These are phyloP conservation scores for Nephrotoma guestfalica DNA, from an alignment of 2,888 invertebrate species.

Conservation along the genomic window DNA sequence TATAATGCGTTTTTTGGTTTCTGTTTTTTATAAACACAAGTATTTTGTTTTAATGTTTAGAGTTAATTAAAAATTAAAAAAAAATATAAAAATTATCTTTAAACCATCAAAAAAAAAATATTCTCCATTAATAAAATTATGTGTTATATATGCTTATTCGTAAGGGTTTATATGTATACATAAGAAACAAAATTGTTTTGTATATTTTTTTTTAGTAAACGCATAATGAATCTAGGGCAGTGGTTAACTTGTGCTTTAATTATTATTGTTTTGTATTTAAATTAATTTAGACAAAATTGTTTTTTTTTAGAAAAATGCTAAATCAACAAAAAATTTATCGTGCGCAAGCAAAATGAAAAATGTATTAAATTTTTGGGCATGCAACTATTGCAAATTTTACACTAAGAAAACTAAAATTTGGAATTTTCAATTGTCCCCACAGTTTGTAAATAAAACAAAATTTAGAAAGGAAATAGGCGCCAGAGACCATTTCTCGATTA, in stretches of 20 bases:
- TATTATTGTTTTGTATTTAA: not conserved
- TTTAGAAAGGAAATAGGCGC: no score
- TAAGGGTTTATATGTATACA: not conserved
- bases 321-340: not conserved
- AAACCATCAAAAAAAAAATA: not conserved
- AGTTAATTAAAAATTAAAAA: not conserved
- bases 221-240: conserved; percentile 17
- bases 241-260: conserved; percentile 10
- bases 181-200: conserved; percentile 1
- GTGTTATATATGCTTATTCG: not conserved
- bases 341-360: not conserved
- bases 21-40: conserved; percentile 12
- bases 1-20: conserved; percentile 25
- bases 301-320: not conserved
- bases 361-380: not conserved
- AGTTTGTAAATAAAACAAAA: not conserved
- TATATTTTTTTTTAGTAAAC: conserved; percentile 10
- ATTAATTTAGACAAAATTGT: not conserved
- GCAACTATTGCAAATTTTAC: not conserved
- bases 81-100: not conserved
- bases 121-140: not conserved
- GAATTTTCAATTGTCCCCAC: not conserved
- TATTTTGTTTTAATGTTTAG: not conserved
- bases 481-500: no score
- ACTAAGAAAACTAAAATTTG: not conserved